Base-by-base conservation (phyloP, 1,140 invertebrate genomes). In the Drosophila neocordata region DNA sequence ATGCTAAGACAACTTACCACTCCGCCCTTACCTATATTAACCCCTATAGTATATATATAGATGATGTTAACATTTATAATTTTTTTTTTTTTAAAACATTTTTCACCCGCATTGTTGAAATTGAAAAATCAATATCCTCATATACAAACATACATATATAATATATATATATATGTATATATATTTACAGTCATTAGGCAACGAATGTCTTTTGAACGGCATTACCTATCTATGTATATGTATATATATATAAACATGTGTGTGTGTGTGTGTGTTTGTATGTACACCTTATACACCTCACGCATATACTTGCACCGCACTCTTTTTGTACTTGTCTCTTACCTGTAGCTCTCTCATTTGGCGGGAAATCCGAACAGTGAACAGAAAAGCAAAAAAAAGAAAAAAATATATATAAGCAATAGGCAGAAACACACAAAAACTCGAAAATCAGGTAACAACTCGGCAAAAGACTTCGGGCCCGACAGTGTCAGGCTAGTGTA, bases 51-150 rank as follows among this genome's bases (percentile, higher is more conserved):
- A n/a, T n/a, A n/a, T n/a, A n/a, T n/a, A n/a, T n/a, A n/a, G n/a
- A 63, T 71, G 72, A 74, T 70, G 73, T 60, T 59, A 72, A 66
- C 63, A 65, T 87, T 79, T 68, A 69, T 88, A 70, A 87, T 79
- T 79, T 87, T 87, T 65, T 24, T 24, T 0, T 24, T 24, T 24
- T 0, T 24, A 2, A 69, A 88, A 77, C 75, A 87, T 87, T 87
- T 87, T 88, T 88, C 83, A 87, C 83, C 83, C 83, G 83, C 83
- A 87, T 82, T 87, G 83, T 88, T 79, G 72, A 87, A 87, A 87
- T 79, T 73, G 56, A 79, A 87, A 65, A 87, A 87, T 87, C 83
- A 87, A 87, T 87, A 87, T 75, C 64, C 62, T 44, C 41, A 44
- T 44, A 44, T 44, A 48, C 24, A 56, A 44, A 60, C 9, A 51